Evolutionary conservation across 2,888 invertebrate species (phyloP).

Genomic region (Cataglyphis albicans): DNA sequence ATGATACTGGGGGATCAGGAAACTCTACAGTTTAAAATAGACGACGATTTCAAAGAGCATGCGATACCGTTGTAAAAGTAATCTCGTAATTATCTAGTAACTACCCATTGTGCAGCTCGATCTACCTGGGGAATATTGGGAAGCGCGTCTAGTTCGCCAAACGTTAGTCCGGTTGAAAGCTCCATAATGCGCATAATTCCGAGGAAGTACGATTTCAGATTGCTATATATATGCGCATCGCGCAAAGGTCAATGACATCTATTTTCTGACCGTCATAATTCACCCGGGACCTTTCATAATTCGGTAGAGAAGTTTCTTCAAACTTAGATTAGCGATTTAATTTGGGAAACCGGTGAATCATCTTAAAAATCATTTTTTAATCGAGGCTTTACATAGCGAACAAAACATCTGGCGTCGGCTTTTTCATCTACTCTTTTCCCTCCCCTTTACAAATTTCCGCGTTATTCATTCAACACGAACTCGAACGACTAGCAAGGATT

Average conservation of each 20-base stretch:
- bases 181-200: conserved; percentile 61
- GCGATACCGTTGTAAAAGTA: neutral
- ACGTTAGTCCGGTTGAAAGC: conserved; percentile 14
- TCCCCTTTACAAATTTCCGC: conserved; percentile 21
- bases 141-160: neutral
- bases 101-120: neutral
- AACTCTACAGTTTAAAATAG: neutral
- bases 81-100: conserved; percentile 5
- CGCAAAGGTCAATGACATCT: conserved; percentile 76
- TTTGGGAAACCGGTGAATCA: conserved; percentile 79
- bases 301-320: conserved; percentile 75
- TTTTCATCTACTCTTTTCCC: conserved; percentile 10
- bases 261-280: conserved; percentile 78
- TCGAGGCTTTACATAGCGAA: conserved; percentile 72
- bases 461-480: conserved; percentile 30
- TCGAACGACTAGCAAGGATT: conserved; percentile 23
- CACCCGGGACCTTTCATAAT: conserved; percentile 59
- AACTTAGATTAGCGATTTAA: conserved; percentile 83
- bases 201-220: conserved; percentile 71
- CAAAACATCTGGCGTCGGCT: conserved; percentile 30
- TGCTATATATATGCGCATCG: conserved; percentile 54
- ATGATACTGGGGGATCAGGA: neutral
- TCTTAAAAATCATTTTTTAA: conserved; percentile 79
- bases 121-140: conserved; percentile 3
- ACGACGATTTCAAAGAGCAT: no score